Evolutionary conservation across 2,888 invertebrate genomes (phyloP), one percentile per base, ranked within the genome.

Genomic region (Lordiphosa fenestrarum): DNA sequence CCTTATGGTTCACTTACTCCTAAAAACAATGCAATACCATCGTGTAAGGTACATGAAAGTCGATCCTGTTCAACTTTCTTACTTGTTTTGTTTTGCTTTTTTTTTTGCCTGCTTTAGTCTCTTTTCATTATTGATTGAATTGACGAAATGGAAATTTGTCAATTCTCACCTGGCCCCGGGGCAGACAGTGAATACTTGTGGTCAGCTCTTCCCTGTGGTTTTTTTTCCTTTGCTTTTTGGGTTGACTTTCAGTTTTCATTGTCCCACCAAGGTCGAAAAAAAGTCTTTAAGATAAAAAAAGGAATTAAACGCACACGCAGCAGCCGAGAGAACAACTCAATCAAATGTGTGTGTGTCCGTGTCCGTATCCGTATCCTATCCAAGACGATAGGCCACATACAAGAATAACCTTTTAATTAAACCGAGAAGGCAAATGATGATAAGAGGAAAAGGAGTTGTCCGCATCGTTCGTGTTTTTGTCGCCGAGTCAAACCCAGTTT

Each of bases 351-450:
- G 48, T 30, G 9, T 37, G 36, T 56, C 37, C 25, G 39, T 50
- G 25, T 25, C 40, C 25, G 44, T 12, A 37, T 40, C 39, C 46
- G 53, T 71, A 66, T 73, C 77, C 53, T 46, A 47, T 46, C 35
- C 51, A 58, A 42, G 30, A 36, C 44, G 66, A 38, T 53, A 37
- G 72, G 62, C 68, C 66, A 55, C 60, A 63, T 71, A 87, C 87
- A 86, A 69, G 87, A 83, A 85, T 87, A 87, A 87, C 87, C 87
- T 87, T 87, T 87, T 87, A 87, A 87, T 87, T 87, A 85, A 86
- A 71, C 75, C 85, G 30, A 69, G 19, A 19, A 86, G 75, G 74
- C 71, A 69, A 69, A 69, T 66, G 69, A 73, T 69, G 64, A 64
- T 66, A 59, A 58, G 23, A 13, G 12, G 7, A 30, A 30, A 30